Base-by-base conservation (phyloP, 2,797 vertebrate species). In the Spheniscus humboldti region DNA sequence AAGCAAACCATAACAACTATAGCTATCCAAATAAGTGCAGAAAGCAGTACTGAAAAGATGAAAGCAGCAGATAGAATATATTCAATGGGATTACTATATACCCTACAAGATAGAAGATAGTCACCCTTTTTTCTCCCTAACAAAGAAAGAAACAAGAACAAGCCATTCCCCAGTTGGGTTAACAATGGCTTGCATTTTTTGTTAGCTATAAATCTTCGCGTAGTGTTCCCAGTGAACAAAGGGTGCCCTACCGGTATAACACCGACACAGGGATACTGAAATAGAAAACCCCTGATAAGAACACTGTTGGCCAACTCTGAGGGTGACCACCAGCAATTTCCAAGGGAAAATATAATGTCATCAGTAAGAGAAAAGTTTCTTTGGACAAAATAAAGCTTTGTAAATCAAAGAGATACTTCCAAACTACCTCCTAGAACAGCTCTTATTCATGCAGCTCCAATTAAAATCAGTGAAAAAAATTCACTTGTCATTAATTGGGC, bases 181-280 rank as follows among this genome's bases (percentile, higher is more conserved):
- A 87, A 68, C 86, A 91, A 86, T 55, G 56, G 57, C 69, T 94
- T 73, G 50, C 52, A 50, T 63, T 85, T 91, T 92, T 52, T 81
- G 66, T 97, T 96, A 91, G 52, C 66, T 95, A 68, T 95, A 95
- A 96, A 93, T 76, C 80, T 85, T 90, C 3, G 17, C 86, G 95
- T 91, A 94, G 79, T 69, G 69, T 96, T 90, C 37, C 76, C 57
- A 11, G 1, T 43, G 37, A 89, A 84, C 55, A 92, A 91, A 95
- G 18, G 7, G 9, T 52, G 48, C 27, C 68, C 71, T 74, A 57
- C 35, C 77, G 73, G 69, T 79, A 60, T 59, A 63, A 95, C 84
- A 93, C 69, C 62, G 78, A 92, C 82, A 71, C 72, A 77, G 53
- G 84, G 59, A 78, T 84, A 62, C 39, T 63, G 95, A 90, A 95